Evolutionary conservation across 2,113 vertebrate species (phyloP).

Genomic region (Bagarius yarrelli): DNA sequence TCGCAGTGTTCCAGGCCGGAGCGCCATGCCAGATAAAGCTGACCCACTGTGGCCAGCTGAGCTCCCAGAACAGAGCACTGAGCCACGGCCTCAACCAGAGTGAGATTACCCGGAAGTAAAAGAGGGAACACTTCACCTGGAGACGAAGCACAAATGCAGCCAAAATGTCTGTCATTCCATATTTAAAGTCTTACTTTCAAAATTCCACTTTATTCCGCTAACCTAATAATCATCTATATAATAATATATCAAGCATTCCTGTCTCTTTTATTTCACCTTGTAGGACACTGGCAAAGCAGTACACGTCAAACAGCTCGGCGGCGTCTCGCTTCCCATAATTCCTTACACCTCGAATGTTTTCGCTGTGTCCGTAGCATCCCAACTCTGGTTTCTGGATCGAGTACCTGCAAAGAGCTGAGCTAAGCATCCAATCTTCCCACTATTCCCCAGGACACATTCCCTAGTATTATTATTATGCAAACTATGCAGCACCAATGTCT

Average conservation of each 20-base stretch:
- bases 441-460: not conserved
- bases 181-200: too few species aligned
- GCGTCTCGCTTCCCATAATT: constrained; percentile 85
- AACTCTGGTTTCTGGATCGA: constrained; percentile 85
- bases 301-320: constrained; percentile 85
- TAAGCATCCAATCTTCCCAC: constrained; percentile 9
- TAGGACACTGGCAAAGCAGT: constrained; percentile 84
- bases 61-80: constrained; percentile 79
- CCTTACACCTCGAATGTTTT: constrained; percentile 84
- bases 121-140: constrained; percentile 87
- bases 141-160: constrained; percentile 5
- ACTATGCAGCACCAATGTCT: not conserved
- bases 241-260: not conserved
- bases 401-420: constrained; percentile 73
- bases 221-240: not conserved
- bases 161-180: not conserved
- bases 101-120: constrained; percentile 73
- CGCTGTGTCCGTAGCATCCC: constrained; percentile 89
- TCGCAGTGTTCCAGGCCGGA: constrained; percentile 86
- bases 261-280: constrained; percentile 66
- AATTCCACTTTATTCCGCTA: not conserved
- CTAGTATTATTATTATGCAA: constrained; percentile 30
- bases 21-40: constrained; percentile 88
- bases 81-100: constrained; percentile 72
- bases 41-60: constrained; percentile 82